A percentile compares a stretch with the other conserved stretches of the same genome.
These are phyloP conservation scores for Neodon shergylaensis DNA, from an alignment of 2,113 vertebrate species.

Conservation along the genomic window DNA sequence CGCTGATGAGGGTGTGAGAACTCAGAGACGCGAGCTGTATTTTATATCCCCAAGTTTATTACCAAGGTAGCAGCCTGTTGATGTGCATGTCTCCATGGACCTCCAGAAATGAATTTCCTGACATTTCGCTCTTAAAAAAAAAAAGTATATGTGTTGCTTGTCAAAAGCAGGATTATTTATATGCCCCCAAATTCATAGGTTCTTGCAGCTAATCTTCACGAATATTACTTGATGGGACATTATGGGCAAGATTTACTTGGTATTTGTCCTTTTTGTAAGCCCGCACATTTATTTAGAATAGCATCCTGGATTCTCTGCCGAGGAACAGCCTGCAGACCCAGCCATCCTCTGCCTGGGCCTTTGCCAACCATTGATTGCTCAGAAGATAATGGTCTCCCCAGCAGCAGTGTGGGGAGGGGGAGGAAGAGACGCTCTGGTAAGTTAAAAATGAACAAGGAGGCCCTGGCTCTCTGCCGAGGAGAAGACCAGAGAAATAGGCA, in stretches of 20 bases:
- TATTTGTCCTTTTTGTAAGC: slow-evolving; percentile 69
- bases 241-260: slow-evolving; percentile 64
- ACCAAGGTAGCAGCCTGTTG: slow-evolving; percentile 2
- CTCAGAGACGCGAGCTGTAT: neutral
- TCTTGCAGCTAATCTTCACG: slow-evolving; percentile 54
- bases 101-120: slow-evolving; percentile 64
- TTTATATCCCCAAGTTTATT: slow-evolving; percentile 46
- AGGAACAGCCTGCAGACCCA: slow-evolving; percentile 17
- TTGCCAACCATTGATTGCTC: slow-evolving; percentile 50
- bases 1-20: slow-evolving; percentile 13
- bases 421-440: neutral
- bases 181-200: slow-evolving; percentile 36
- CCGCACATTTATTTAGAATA: slow-evolving; percentile 59
- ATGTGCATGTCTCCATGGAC: neutral
- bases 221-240: slow-evolving; percentile 48
- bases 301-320: neutral
- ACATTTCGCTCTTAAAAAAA: slow-evolving; percentile 61
- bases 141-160: slow-evolving; percentile 65
- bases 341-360: neutral
- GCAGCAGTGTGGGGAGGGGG: neutral
- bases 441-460: slow-evolving; percentile 27
- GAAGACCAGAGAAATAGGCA: neutral
- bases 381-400: neutral
- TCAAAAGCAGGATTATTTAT: slow-evolving; percentile 64
- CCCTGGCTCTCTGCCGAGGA: slow-evolving; percentile 9